Evolutionary conservation across 2,888 invertebrate species (phyloP), one percentile per base, ranked within the genome.

Genomic region (Dichetophora obliterata): DNA sequence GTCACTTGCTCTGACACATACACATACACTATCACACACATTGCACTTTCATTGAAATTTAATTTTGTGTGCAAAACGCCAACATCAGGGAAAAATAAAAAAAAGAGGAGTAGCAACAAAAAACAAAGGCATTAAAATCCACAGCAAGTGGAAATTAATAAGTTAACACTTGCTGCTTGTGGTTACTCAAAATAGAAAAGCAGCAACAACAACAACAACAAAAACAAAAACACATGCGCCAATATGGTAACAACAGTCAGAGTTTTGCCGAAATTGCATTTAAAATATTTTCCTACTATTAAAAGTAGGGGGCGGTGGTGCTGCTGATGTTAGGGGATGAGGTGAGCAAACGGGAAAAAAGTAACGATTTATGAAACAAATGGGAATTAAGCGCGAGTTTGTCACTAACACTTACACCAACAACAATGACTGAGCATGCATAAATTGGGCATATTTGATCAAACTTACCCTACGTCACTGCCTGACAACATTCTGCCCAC

Each of bases 301-400:
- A 19, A 65, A 65, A 11, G 9, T 16, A 43, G 43, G 34, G 43
- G 16, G n/a, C 1, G 27, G 27, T 63, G 37, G 24, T 5, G 22
- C 14, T 63, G 37, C 34, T 5, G 22, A 11, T 16, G 63, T 2
- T 5, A 63, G 63, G 63, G 31, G 22, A 63, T 24, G 63, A 63
- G 63, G 5, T n/a, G n/a, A 24, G 3, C 16, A 31, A 63, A 31
- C 8, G 34, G 63, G 34, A 9, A 27, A n/a, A 34, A 63, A 34
- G 34, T 34, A 73, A 73, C 63, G 74, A 74, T 74, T 74, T 65
- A 74, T 74, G 66, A 66, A 66, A 54, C 74, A 66, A 66, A 66
- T 34, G 74, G 74, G 74, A 74, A 52, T 65, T 73, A 34, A 74
- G 66, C n/a, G 54, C 54, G 74, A 65, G 74, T 52, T 74, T 74